phyloP scores from a whole-genome alignment of 2,113 vertebrate genomes.

The Canis aureus region DNA sequence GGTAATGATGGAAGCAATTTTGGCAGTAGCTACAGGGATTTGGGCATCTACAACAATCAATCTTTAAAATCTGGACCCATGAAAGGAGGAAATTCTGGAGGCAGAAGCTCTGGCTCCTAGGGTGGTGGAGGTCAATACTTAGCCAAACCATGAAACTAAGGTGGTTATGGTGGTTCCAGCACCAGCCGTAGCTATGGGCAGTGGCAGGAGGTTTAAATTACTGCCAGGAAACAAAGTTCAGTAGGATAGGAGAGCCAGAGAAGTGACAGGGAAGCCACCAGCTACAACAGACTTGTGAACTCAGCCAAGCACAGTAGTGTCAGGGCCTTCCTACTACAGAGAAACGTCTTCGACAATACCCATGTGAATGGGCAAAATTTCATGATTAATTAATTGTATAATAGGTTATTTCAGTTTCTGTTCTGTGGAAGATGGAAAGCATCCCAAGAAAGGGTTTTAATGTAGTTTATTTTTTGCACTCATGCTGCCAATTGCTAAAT shows the following conservation, averaged over 20 bases:
- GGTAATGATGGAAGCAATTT: constrained; percentile 73
- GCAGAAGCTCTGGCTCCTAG: neutral
- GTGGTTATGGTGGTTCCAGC: neutral
- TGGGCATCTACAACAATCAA: neutral
- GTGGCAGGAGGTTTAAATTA: constrained; percentile 17
- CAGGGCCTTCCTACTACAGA: neutral
- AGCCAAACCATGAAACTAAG: neutral
- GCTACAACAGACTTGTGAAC: neutral
- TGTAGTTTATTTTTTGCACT: neutral
- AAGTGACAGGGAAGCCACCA: constrained; percentile 27
- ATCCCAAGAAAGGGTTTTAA: neutral
- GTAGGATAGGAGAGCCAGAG: constrained; percentile 92
- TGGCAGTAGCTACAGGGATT: neutral
- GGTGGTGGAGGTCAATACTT: neutral
- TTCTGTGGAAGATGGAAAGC: neutral
- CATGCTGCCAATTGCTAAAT: neutral
- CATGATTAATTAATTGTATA: neutral
- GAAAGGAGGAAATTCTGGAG: neutral
- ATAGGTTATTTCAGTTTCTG: neutral
- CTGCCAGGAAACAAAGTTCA: constrained; percentile 90
- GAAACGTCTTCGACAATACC: constrained; percentile 37
- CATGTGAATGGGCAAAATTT: neutral
- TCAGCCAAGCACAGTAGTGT: neutral
- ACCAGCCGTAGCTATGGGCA: neutral
- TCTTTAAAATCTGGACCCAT: neutral